Evolutionary conservation across 2,888 invertebrate genomes (phyloP).

Genomic region (Stenodera caucasica): DNA sequence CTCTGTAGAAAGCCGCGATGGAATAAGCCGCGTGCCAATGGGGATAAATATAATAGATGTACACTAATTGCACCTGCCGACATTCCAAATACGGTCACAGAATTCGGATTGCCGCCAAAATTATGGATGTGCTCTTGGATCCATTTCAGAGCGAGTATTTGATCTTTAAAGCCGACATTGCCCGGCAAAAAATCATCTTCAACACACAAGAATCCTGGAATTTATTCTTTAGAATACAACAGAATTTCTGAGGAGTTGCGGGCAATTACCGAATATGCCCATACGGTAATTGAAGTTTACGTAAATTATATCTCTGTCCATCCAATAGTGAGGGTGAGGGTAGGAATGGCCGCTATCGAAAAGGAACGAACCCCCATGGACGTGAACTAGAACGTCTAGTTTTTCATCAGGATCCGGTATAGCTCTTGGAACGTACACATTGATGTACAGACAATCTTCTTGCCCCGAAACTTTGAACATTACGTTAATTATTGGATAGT

Average conservation of each 20-base stretch:
- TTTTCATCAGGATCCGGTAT: conserved; percentile 18
- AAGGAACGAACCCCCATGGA: conserved; percentile 68
- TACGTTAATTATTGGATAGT: no score
- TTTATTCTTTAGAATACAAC: conserved; percentile 5
- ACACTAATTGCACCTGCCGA: conserved; percentile 73
- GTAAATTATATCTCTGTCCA: conserved; percentile 64
- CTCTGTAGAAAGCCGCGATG: conserved; percentile 47
- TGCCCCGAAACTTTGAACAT: conserved; percentile 53
- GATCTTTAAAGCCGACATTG: conserved; percentile 72
- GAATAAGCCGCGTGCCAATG: conserved; percentile 55
- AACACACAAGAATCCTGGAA: conserved; percentile 70
- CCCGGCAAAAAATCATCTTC: conserved; percentile 67
- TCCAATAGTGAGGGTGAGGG: conserved; percentile 58
- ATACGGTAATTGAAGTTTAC: conserved; percentile 69
- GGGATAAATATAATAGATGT: conserved; percentile 69
- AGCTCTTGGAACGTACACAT: conserved; percentile 60
- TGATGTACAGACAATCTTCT: conserved; percentile 66
- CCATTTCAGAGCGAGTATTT: conserved; percentile 68
- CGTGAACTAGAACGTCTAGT: conserved; percentile 63
- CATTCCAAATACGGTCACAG: conserved; percentile 65
- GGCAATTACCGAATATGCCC: conserved; percentile 62
- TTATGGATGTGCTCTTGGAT: conserved; percentile 64
- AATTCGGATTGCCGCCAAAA: conserved; percentile 69
- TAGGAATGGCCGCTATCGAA: conserved; percentile 62
- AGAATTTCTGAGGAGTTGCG: no score